A percentile compares a stretch with the other conserved stretches of the same genome.
Conservation (phyloP, 2,888 invertebrate genomes). For the Apodemia duryi region DNA sequence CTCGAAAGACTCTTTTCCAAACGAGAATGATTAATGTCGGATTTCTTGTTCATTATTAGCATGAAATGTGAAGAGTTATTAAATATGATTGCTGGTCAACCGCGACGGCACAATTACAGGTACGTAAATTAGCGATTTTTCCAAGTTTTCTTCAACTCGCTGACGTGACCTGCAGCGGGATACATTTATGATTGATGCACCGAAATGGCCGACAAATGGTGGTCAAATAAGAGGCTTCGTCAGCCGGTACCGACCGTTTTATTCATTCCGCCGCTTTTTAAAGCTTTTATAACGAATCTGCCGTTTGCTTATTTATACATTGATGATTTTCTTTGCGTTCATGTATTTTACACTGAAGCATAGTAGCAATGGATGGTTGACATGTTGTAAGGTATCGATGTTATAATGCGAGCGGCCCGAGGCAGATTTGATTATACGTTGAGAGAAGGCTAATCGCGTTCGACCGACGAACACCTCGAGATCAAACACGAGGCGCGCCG, state of each 20-base stretch:
- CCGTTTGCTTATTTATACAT: slow-evolving; percentile 20
- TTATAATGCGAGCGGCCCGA: slow-evolving; percentile 54
- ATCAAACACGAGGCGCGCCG: slow-evolving; percentile 80
- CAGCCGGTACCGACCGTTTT: slow-evolving; percentile 63
- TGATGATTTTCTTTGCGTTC: slow-evolving; percentile 18
- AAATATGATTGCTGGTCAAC: slow-evolving; percentile 3
- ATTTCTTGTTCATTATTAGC: not conserved
- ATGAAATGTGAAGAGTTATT: slow-evolving; percentile 32
- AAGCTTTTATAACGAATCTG: slow-evolving; percentile 31
- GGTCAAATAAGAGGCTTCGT: slow-evolving; percentile 77
- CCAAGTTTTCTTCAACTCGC: slow-evolving; percentile 72
- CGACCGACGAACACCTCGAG: slow-evolving; percentile 79
- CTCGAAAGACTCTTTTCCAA: not conserved
- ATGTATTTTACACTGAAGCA: not conserved
- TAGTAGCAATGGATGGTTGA: slow-evolving; percentile 40
- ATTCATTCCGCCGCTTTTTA: slow-evolving; percentile 55
- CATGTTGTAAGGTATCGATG: slow-evolving; percentile 31
- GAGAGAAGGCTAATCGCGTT: slow-evolving; percentile 78
- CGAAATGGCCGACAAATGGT: slow-evolving; percentile 79
- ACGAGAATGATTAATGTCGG: not conserved
- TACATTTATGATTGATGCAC: slow-evolving; percentile 77
- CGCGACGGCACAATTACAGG: slow-evolving; percentile 54
- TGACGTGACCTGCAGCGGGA: slow-evolving; percentile 74
- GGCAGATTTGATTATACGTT: slow-evolving; percentile 79
- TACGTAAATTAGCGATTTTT: slow-evolving; percentile 68